Evolutionary conservation across 2,797 vertebrate genomes (phyloP).

Genomic region (Pangasius sanitwongsei): DNA sequence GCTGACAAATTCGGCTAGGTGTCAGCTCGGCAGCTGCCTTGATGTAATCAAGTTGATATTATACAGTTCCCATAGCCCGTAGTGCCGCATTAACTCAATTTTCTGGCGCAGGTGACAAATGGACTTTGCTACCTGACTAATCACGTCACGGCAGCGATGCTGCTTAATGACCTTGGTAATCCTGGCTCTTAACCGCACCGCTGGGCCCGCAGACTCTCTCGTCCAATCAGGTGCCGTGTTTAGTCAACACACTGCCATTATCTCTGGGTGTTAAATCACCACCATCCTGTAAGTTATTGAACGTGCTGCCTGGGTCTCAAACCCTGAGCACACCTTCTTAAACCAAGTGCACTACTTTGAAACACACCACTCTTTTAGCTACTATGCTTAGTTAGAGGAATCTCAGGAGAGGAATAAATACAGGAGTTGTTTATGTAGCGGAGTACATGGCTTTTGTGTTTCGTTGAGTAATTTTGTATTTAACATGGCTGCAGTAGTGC

Average conservation of each 20-base stretch:
- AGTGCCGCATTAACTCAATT: slow-evolving; percentile 94
- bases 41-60: slow-evolving; percentile 98
- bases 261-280: slow-evolving; percentile 53
- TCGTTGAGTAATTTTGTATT: not conserved
- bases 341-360: not conserved
- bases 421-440: not conserved
- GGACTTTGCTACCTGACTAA: slow-evolving; percentile 99
- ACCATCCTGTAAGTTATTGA: slow-evolving; percentile 48
- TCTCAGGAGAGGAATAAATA: not conserved
- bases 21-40: slow-evolving; percentile 97
- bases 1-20: slow-evolving; percentile 99
- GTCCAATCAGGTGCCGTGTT: slow-evolving; percentile 62
- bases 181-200: slow-evolving; percentile 85
- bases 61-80: slow-evolving; percentile 91
- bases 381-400: not conserved
- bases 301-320: slow-evolving; percentile 31
- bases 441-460: not conserved
- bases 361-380: not conserved
- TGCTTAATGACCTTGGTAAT: slow-evolving; percentile 97
- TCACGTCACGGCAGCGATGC: slow-evolving; percentile 97
- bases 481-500: not conserved
- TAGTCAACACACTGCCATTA: slow-evolving; percentile 46
- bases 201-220: slow-evolving; percentile 74
- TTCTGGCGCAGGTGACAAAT: slow-evolving; percentile 93
- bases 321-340: not conserved